Evolutionary conservation across 2,113 vertebrate species (phyloP).

Genomic region (Thalassoma bifasciatum): DNA sequence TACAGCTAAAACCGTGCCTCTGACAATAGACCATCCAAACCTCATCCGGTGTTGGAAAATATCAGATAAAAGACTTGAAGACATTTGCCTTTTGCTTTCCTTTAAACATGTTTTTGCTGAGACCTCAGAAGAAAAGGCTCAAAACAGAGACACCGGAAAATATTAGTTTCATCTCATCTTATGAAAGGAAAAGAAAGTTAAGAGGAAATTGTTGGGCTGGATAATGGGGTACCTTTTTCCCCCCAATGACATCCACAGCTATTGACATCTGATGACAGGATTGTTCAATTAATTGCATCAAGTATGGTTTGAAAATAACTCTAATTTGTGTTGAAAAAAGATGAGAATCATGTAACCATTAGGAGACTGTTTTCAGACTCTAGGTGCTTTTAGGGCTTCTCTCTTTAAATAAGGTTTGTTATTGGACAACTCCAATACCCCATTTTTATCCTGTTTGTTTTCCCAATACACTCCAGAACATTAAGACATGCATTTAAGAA

Average conservation of each 20-base stretch:
- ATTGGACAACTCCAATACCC: neutral
- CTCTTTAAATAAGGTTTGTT: conserved; percentile 18
- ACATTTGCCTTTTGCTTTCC: neutral
- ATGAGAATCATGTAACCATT: conserved; percentile 25
- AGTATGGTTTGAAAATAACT: conserved; percentile 8
- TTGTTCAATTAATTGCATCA: conserved; percentile 27
- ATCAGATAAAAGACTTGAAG: conserved; percentile 13
- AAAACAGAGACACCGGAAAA: no score
- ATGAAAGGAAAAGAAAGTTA: neutral
- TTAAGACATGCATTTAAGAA: neutral
- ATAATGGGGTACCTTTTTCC: neutral
- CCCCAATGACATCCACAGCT: neutral
- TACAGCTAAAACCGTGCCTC: conserved; percentile 49
- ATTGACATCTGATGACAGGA: neutral
- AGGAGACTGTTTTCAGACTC: conserved; percentile 11
- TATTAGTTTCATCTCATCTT: no score
- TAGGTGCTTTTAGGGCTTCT: neutral
- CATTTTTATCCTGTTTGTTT: neutral
- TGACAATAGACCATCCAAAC: conserved; percentile 33
- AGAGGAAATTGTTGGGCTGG: neutral
- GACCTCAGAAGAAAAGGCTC: neutral
- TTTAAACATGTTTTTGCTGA: neutral
- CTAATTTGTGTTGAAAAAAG: conserved; percentile 15
- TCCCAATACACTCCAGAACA: no score
- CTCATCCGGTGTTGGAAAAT: conserved; percentile 29